Conservation (phyloP, 2,797 vertebrate genomes). For the Lagorchestes hirsutus region DNA sequence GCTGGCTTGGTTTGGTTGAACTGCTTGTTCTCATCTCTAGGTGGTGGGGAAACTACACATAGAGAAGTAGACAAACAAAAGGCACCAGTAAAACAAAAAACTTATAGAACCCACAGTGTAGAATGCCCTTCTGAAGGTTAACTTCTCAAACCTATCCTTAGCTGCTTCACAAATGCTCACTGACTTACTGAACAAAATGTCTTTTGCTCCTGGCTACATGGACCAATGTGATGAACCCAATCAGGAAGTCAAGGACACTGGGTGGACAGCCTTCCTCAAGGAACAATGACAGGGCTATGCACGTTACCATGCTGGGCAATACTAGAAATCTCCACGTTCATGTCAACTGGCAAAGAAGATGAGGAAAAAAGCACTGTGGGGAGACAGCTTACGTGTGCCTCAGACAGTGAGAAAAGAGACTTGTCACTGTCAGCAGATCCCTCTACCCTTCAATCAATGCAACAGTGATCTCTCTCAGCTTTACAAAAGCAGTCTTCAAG, state of each 20-base stretch:
- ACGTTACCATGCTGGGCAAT: constrained; percentile 17
- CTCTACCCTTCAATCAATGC: neutral
- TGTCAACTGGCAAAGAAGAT: constrained; percentile 52
- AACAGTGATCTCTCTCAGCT: neutral
- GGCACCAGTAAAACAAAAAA: neutral
- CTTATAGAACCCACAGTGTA: neutral
- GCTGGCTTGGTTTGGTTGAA: neutral
- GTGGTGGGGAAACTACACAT: neutral
- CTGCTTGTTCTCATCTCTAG: neutral
- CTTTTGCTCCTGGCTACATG: neutral
- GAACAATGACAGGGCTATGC: constrained; percentile 7
- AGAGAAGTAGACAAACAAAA: neutral
- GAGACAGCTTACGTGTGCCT: constrained; percentile 35
- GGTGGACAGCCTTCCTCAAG: neutral
- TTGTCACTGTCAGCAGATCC: neutral
- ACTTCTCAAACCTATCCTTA: neutral
- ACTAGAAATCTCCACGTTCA: constrained; percentile 21
- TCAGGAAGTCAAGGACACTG: neutral
- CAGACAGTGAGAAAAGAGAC: neutral
- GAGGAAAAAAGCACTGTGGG: constrained; percentile 26
- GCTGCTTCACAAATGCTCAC: neutral
- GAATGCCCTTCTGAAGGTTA: neutral
- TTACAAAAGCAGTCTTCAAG: neutral
- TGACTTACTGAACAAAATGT: neutral
- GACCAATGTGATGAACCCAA: neutral